Evolutionary conservation across 2,113 vertebrate species (phyloP).

Genomic region (Seriola aureovittata): DNA sequence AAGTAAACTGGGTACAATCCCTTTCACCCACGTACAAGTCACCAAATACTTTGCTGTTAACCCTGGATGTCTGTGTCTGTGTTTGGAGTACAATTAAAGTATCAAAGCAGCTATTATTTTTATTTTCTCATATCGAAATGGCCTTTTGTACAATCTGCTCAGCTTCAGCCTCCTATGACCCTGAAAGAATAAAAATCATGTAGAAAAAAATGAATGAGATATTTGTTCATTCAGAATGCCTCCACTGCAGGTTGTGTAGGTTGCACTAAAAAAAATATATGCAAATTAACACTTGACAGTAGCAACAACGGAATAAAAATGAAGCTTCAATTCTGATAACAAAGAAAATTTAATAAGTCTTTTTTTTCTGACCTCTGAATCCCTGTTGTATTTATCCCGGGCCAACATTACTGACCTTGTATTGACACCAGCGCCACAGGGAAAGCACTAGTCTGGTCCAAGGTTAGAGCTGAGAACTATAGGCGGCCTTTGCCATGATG

Average conservation of each 20-base stretch:
- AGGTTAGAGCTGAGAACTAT: conserved; percentile 62
- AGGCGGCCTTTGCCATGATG: conserved; percentile 33
- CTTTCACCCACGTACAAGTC: not conserved
- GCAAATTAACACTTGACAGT: not conserved
- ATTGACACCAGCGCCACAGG: conserved; percentile 54
- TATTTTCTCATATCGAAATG: not conserved
- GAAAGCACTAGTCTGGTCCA: conserved; percentile 46
- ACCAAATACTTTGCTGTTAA: not conserved
- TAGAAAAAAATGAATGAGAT: not conserved
- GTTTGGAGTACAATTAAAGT: not conserved
- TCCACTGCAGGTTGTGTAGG: not conserved
- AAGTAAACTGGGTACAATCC: conserved; percentile 12
- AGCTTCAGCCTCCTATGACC: not conserved
- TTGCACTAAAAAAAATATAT: not conserved
- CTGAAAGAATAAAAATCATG: not conserved
- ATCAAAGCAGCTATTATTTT: not conserved
- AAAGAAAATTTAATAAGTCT: conserved; percentile 10
- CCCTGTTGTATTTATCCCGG: conserved; percentile 41
- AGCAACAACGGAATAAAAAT: not conserved
- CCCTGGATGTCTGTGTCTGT: not conserved
- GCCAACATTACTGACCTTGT: conserved; percentile 59
- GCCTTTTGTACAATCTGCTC: not conserved
- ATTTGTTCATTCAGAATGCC: not conserved
- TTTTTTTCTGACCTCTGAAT: conserved; percentile 38
- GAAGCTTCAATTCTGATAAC: conserved; percentile 9